Conservation (phyloP, 2,797 vertebrate genomes). For the Apogon talboti region DNA sequence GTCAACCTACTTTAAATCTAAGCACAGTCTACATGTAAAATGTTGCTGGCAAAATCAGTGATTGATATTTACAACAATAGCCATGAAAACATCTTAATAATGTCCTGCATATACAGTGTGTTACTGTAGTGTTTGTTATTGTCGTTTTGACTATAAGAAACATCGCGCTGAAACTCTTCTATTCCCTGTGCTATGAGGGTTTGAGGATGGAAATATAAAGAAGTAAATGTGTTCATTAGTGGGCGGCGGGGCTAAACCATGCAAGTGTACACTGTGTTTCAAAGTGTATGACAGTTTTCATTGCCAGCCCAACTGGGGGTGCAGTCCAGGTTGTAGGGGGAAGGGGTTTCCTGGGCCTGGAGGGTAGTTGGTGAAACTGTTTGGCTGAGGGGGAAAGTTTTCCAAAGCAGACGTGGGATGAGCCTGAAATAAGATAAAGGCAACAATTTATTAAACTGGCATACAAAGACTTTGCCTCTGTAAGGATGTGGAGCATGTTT, state of each 20-base stretch:
- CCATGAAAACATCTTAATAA: background rate
- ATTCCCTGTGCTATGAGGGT: constrained; percentile 11
- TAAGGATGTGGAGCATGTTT: background rate
- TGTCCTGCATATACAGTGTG: background rate
- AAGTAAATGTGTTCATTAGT: background rate
- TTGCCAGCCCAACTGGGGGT: constrained; percentile 95
- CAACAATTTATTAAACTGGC: background rate
- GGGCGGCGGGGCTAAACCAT: background rate
- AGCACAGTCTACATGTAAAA: constrained; percentile 59
- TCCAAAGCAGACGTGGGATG: constrained; percentile 92
- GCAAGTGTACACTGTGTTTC: constrained; percentile 14
- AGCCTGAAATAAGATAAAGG: constrained; percentile 78
- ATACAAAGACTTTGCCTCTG: constrained; percentile 9
- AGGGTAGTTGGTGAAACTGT: constrained; percentile 90
- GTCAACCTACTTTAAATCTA: constrained; percentile 57
- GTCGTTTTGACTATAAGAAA: constrained; percentile 24
- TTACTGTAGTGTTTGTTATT: constrained; percentile 39
- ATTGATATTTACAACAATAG: constrained; percentile 64
- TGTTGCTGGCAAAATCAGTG: constrained; percentile 25
- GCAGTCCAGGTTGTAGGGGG: constrained; percentile 91
- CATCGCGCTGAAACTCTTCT: constrained; percentile 8
- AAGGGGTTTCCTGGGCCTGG: constrained; percentile 91
- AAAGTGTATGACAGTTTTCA: constrained; percentile 60
- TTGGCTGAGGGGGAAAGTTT: constrained; percentile 90
- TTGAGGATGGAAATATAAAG: constrained; percentile 26